Conservation (phyloP, 1,140 invertebrate genomes). For the Listronotus bonariensis region DNA sequence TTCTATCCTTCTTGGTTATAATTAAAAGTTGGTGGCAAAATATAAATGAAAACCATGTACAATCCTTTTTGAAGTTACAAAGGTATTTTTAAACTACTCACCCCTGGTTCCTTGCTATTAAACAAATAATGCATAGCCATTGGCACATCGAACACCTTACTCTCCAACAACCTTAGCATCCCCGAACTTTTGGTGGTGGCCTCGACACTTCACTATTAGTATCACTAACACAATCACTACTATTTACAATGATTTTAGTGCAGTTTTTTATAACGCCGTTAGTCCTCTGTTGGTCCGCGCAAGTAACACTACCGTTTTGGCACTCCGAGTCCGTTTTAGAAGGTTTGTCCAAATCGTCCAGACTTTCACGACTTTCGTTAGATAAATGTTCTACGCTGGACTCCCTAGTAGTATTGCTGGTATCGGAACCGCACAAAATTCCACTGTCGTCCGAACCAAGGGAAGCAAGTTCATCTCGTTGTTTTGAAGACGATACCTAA, state of each 20-base stretch:
- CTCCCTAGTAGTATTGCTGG: slow-evolving; percentile 53
- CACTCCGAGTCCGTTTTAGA: slow-evolving; percentile 5
- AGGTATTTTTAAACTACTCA: slow-evolving; percentile 1
- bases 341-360: slow-evolving; percentile 49
- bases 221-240: slow-evolving; percentile 10
- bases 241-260: slow-evolving; percentile 23
- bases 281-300: slow-evolving; percentile 25
- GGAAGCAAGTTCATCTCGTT: slow-evolving; percentile 71
- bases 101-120: slow-evolving; percentile 97
- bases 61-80: too few species aligned
- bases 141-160: slow-evolving; percentile 95
- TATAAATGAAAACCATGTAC: too few species aligned
- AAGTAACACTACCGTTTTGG: slow-evolving; percentile 13
- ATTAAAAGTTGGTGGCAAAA: too few species aligned
- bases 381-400: slow-evolving; percentile 57
- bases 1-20: too few species aligned
- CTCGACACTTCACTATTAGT: slow-evolving; percentile 9
- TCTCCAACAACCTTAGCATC: slow-evolving; percentile 91
- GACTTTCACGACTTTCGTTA: slow-evolving; percentile 67
- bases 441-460: slow-evolving; percentile 85
- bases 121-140: slow-evolving; percentile 98
- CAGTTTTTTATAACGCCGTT: neutral
- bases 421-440: slow-evolving; percentile 75
- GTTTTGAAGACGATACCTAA: slow-evolving; percentile 30
- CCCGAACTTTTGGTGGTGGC: slow-evolving; percentile 45